phyloP scores from a whole-genome alignment of 2,888 invertebrate species.

The Synanthedon formicaeformis region DNA sequence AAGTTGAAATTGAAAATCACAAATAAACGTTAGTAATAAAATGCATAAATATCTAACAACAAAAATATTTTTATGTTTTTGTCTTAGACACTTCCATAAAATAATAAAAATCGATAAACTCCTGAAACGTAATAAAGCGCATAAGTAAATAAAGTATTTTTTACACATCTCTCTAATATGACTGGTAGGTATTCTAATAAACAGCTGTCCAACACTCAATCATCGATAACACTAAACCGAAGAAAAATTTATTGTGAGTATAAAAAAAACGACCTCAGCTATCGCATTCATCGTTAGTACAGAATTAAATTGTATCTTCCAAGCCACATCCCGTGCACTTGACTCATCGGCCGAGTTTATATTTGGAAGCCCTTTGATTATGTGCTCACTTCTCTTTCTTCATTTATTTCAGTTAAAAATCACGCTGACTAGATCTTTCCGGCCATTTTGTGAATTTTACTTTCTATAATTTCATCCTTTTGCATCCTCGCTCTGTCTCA shows the following conservation, averaged over 20 bases:
- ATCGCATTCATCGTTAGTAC: conserved; percentile 2
- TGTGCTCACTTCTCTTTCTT: conserved; percentile 11
- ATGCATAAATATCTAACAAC: too few relatives aligned
- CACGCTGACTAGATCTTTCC: not conserved
- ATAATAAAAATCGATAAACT: too few relatives aligned
- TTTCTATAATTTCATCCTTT: too few relatives aligned
- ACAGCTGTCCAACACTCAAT: conserved; percentile 3
- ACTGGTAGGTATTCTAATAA: too few relatives aligned
- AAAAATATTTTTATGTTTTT: too few relatives aligned
- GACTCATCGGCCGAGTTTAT: conserved; percentile 23
- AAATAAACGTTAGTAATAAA: too few relatives aligned
- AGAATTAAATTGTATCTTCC: conserved; percentile 5
- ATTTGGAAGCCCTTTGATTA: conserved; percentile 22
- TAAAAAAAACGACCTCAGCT: conserved; percentile 2
- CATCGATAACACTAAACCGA: conserved; percentile 6
- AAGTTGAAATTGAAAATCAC: too few relatives aligned
- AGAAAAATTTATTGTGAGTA: conserved; percentile 4
- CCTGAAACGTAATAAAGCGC: too few relatives aligned
- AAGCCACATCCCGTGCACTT: conserved; percentile 21
- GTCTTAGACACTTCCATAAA: too few relatives aligned
- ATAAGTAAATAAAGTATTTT: too few relatives aligned
- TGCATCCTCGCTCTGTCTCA: too few relatives aligned
- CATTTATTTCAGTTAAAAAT: conserved; percentile 9
- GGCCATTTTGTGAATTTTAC: not conserved
- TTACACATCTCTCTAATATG: too few relatives aligned